Conservation (phyloP, 2,888 invertebrate genomes). For the Pardosa pseudoannulata region DNA sequence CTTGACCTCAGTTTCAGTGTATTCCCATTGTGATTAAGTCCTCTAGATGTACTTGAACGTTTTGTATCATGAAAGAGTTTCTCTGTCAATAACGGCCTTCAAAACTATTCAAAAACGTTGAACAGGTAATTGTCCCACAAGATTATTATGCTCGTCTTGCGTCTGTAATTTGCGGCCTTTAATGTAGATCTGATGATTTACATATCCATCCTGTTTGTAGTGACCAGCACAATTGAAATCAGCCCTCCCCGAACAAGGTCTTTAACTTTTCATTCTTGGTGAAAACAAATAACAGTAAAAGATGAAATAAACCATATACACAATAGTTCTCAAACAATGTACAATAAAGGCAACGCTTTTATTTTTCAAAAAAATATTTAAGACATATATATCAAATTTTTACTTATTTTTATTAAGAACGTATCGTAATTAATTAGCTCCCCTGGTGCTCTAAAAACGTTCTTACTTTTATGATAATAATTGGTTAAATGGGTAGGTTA, state of each 20-base stretch:
- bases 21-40: constrained; percentile 12
- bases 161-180: background rate
- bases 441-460: background rate
- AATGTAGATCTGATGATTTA: constrained; percentile 9
- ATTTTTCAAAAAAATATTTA: background rate
- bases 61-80: background rate
- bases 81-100: constrained; percentile 1
- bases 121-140: constrained; percentile 5
- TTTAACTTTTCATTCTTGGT: background rate
- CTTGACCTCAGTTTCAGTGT: constrained; percentile 33
- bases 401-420: background rate
- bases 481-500: background rate
- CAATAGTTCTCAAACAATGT: background rate
- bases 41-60: constrained; percentile 14
- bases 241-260: background rate
- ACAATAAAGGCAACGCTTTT: background rate
- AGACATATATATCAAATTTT: background rate
- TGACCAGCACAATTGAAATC: background rate
- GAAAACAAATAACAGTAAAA: background rate
- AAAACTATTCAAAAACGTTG: background rate
- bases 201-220: background rate
- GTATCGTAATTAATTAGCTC: background rate
- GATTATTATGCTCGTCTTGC: background rate
- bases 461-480: background rate
- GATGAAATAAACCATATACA: background rate